Conservation (phyloP, 2,888 invertebrate genomes). For the Dryobota labecula region DNA sequence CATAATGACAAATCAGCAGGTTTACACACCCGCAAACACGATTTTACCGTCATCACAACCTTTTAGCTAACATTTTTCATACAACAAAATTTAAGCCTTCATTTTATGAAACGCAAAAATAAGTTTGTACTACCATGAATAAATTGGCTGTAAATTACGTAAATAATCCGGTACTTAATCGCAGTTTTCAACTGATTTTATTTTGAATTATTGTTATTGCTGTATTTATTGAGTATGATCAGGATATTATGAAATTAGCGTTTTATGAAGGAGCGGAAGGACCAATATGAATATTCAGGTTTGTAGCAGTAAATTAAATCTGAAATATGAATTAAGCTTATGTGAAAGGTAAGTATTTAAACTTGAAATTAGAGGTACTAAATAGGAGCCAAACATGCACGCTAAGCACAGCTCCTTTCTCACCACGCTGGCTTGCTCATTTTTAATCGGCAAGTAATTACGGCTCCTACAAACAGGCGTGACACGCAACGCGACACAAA, state of each 20-base stretch:
- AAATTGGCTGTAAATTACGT: constrained; percentile 63
- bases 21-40: constrained; percentile 64
- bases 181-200: constrained; percentile 52
- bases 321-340: not conserved
- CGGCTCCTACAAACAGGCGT: no score
- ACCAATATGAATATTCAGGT: not conserved
- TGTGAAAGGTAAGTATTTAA: constrained; percentile 2
- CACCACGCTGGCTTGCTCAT: not conserved
- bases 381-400: not conserved
- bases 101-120: constrained; percentile 48
- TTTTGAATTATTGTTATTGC: constrained; percentile 44
- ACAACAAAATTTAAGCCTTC: constrained; percentile 31
- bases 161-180: constrained; percentile 59
- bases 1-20: constrained; percentile 64
- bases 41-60: constrained; percentile 44
- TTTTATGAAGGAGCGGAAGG: constrained; percentile 5
- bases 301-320: not conserved
- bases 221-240: constrained; percentile 45
- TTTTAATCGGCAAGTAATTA: no score
- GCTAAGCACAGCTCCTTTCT: not conserved
- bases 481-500: no score
- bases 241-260: constrained; percentile 29
- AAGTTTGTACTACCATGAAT: constrained; percentile 51
- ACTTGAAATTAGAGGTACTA: not conserved
- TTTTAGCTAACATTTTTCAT: constrained; percentile 50